phyloP scores from a whole-genome alignment of 35 echinoderm and acorn worm genomes.

The Chiridota heheva region DNA sequence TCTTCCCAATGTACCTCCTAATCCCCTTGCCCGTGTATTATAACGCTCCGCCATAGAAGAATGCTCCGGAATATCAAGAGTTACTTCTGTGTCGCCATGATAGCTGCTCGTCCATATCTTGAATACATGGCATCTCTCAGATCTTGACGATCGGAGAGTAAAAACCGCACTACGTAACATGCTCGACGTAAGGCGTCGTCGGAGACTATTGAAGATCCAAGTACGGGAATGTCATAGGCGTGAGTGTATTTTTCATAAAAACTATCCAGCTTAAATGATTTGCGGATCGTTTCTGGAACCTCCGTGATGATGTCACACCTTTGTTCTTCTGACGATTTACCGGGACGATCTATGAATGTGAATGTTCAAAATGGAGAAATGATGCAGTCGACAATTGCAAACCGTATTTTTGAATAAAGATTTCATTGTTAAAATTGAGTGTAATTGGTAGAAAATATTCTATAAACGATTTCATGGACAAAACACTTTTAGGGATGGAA shows the following conservation, averaged over 20 bases:
- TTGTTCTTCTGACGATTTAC: too few relatives aligned
- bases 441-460: too few relatives aligned
- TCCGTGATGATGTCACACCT: too few relatives aligned
- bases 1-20: not conserved
- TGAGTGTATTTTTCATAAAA: constrained; percentile 27
- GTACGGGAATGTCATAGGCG: constrained; percentile 8
- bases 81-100: constrained; percentile 41
- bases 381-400: too few relatives aligned
- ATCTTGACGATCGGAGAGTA: constrained; percentile 21
- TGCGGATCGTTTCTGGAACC: not conserved
- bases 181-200: not conserved
- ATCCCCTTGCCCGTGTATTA: not conserved
- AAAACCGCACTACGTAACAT: constrained; percentile 8
- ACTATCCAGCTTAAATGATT: not conserved
- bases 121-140: not conserved
- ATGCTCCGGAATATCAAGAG: constrained; percentile 69
- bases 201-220: not conserved
- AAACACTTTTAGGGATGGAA: too few relatives aligned
- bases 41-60: not conserved
- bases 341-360: too few relatives aligned
- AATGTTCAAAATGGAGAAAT: too few relatives aligned
- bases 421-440: too few relatives aligned
- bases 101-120: not conserved
- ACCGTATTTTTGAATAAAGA: too few relatives aligned
- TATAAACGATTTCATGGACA: too few relatives aligned